phyloP scores from a whole-genome alignment of 2,888 invertebrate genomes.

The Rhagophthalmus giganteus region DNA sequence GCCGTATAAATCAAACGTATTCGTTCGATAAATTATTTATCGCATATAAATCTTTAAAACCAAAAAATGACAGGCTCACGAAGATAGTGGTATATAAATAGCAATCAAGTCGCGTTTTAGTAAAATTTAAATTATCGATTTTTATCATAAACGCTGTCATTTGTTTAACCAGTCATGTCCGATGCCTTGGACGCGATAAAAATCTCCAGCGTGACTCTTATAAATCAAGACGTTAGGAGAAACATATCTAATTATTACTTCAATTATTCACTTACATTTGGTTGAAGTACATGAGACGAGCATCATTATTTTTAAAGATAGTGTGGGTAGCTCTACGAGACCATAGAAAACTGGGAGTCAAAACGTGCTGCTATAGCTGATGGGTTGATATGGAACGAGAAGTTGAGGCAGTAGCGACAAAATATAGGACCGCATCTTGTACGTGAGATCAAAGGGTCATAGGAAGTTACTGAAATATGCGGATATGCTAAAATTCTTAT shows the following conservation, averaged over 20 bases:
- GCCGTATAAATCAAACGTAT: too few relatives aligned
- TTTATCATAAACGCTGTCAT: constrained; percentile 50
- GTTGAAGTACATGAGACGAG: constrained; percentile 6
- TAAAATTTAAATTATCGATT: constrained; percentile 50
- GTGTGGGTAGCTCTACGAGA: constrained; percentile 21
- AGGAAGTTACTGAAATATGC: constrained; percentile 10
- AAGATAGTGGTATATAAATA: too few relatives aligned
- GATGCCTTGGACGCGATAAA: constrained; percentile 45
- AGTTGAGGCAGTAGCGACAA: constrained; percentile 16
- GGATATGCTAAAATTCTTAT: constrained; percentile 6
- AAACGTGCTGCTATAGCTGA: constrained; percentile 17
- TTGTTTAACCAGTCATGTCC: constrained; percentile 48
- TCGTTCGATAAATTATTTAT: too few relatives aligned
- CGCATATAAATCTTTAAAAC: too few relatives aligned
- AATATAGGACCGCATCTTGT: constrained; percentile 25
- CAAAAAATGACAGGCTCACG: too few relatives aligned
- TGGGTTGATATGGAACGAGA: constrained; percentile 20
- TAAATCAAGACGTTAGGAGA: constrained; percentile 33
- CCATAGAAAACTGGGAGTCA: constrained; percentile 17
- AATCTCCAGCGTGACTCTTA: constrained; percentile 34
- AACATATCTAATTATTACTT: constrained; percentile 22
- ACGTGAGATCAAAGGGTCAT: constrained; percentile 21
- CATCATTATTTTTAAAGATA: constrained; percentile 14
- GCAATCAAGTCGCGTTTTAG: too few relatives aligned
- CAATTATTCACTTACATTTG: constrained; percentile 16